Evolutionary conservation across 2,888 invertebrate genomes (phyloP), one percentile per base, ranked within the genome.

Genomic region (Cheilosia scutellata): DNA sequence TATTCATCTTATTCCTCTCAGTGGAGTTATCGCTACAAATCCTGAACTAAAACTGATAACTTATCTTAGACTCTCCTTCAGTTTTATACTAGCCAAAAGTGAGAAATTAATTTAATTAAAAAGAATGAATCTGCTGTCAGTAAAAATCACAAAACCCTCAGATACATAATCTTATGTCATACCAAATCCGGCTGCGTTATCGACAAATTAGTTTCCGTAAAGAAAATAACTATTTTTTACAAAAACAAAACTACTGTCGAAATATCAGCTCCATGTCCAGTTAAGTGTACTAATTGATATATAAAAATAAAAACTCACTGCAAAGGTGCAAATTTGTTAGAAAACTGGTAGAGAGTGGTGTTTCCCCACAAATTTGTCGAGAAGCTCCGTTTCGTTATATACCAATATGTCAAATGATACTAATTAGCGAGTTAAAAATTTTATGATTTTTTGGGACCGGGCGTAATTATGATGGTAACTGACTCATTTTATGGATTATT

Each of bases 1-100:
- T 88, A 62, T 89, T 89, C 91, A 91, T 91, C 57, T 76, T 70
- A 25, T n/a, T 66, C 55, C 51, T n/a, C 16, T 29, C 57, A 44
- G 47, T 47, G 25, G 44, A 42, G 71, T 62, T 65, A 11, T 55
- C 44, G 33, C 42, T 53, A 27, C 66, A 49, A 77, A 68, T 86
- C 63, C 72, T 68, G 62, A 82, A 58, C 31, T 57, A 37, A 76
- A 84, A 86, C 86, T 86, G 86, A 86, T 58, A 62, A 9, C 42
- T 6, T 25, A 66, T 49, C 71, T 42, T 9, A 16, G 55, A 20
- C 33, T 33, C 55, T 49, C 40, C 58, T 49, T 66, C 76, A 44
- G 66, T 76, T 86, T 86, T 86, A 86, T 86, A 86, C 49, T 55
- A 47, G 6, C 58, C 25, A 49, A 72, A 65, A 62, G 42, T 5